Evolutionary conservation across 2,888 invertebrate genomes (phyloP).

Genomic region (Busseola fusca): DNA sequence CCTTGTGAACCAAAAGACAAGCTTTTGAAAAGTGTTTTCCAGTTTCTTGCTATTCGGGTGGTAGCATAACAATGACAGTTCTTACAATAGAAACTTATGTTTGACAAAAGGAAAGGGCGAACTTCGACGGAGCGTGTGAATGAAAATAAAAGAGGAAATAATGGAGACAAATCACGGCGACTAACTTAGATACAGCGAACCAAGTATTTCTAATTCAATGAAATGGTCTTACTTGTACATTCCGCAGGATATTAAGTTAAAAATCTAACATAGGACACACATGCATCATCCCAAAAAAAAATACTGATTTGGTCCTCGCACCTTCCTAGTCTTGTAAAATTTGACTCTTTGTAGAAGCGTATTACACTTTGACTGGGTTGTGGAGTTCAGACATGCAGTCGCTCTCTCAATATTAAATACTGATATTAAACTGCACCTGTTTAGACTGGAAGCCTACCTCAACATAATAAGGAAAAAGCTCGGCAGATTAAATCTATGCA

Average conservation of each 20-base stretch:
- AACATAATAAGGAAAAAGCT: not conserved
- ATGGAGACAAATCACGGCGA: constrained; percentile 73
- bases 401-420: not conserved
- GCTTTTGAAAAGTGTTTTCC: constrained; percentile 62
- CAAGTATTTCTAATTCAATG: constrained; percentile 52
- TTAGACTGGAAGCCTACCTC: not conserved
- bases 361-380: not conserved
- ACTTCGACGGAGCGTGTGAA: constrained; percentile 76
- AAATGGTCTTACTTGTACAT: constrained; percentile 9
- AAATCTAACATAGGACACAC: not conserved
- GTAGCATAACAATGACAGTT: constrained; percentile 79
- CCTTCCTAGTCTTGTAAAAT: not conserved
- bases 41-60: constrained; percentile 67
- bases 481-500: not conserved
- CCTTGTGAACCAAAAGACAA: constrained; percentile 56
- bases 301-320: not conserved
- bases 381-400: not conserved
- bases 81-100: constrained; percentile 81
- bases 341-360: not conserved
- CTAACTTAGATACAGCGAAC: constrained; percentile 59
- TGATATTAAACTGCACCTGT: not conserved
- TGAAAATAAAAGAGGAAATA: constrained; percentile 77
- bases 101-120: constrained; percentile 76
- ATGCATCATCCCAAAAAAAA: too few species aligned
- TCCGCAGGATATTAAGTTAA: constrained; percentile 2